Conservation (phyloP, 2,888 invertebrate species). For the Phania funesta region DNA sequence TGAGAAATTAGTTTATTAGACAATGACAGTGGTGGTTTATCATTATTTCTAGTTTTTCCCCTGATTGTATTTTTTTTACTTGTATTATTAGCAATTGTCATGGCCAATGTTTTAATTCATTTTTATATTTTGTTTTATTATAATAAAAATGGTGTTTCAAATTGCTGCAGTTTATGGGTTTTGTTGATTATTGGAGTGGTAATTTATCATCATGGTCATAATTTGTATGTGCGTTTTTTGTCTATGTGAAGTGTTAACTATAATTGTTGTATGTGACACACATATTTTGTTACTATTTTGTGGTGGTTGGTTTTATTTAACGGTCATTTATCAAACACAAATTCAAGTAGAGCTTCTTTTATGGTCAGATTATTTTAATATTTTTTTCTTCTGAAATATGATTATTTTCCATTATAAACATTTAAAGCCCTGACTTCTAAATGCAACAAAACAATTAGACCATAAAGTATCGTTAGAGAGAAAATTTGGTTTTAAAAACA, state of each 20-base stretch:
- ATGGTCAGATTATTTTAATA: no score
- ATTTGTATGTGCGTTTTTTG: neutral
- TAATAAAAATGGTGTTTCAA: neutral
- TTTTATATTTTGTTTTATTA: neutral
- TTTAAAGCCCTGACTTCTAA: conserved; percentile 9
- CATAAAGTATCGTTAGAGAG: neutral
- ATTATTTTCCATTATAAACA: conserved; percentile 4
- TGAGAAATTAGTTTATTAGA: conserved; percentile 19
- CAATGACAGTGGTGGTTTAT: conserved; percentile 18
- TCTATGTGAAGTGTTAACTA: conserved; percentile 21
- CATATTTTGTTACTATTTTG: conserved; percentile 7
- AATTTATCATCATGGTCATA: conserved; percentile 9
- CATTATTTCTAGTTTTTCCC: neutral
- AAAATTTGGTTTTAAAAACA: no score
- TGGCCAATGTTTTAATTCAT: conserved; percentile 5
- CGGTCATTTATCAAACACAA: neutral
- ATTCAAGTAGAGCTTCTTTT: conserved; percentile 1
- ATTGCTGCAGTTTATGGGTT: neutral
- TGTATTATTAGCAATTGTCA: conserved; percentile 16
- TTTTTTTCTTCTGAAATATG: neutral
- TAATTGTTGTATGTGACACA: conserved; percentile 45
- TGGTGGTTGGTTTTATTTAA: conserved; percentile 10
- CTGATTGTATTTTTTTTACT: neutral
- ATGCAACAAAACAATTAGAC: conserved; percentile 37
- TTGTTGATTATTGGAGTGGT: neutral